Evolutionary conservation across 1,140 invertebrate genomes (phyloP), one percentile per base, ranked within the genome.

Genomic region (Scaptomyza hsui): DNA sequence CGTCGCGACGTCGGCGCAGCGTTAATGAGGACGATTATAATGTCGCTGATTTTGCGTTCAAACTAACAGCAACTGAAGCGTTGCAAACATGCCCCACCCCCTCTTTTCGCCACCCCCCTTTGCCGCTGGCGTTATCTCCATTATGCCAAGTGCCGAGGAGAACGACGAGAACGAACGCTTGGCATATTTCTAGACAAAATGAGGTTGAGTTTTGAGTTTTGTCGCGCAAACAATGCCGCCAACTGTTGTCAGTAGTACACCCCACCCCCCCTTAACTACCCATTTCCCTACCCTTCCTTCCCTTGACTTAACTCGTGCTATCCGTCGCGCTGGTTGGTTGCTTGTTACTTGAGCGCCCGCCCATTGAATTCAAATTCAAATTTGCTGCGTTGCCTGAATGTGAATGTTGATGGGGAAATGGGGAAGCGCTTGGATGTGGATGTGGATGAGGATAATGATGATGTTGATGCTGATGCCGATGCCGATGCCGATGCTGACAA

Each of bases 11-110:
- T 49, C 57, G 60, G 56, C 65, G 62, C 57, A 70, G 47, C 75
- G 78, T 81, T 88, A 88, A 88, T 88, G 82, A 88, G 82, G 78
- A 88, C 82, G 82, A 88, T 88, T 88, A 88, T 88, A 88, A 88
- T 88, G 82, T 88, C 82, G 78, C 81, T 86, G 81, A 86, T 86
- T 86, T 86, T 75, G 81, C 78, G 81, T 86, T 78, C 71, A 82
- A 86, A 81, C 81, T 85, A 81, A 85, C 82, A 78, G 81, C 81
- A 73, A 79, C 72, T 85, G 67, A 79, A 71, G 63, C 60, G 60
- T 47, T 49, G 45, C 26, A 42, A 49, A 35, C 55, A 21, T 44
- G 15, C 49, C 51, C 44, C 26, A 6, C 16, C 15, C 53, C 44
- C 39, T 0, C n/a, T 21, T 32, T 18, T 13, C 2, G 4, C 7